Evolutionary conservation across 2,888 invertebrate genomes (phyloP).

Genomic region (Dastarcus helophoroides): DNA sequence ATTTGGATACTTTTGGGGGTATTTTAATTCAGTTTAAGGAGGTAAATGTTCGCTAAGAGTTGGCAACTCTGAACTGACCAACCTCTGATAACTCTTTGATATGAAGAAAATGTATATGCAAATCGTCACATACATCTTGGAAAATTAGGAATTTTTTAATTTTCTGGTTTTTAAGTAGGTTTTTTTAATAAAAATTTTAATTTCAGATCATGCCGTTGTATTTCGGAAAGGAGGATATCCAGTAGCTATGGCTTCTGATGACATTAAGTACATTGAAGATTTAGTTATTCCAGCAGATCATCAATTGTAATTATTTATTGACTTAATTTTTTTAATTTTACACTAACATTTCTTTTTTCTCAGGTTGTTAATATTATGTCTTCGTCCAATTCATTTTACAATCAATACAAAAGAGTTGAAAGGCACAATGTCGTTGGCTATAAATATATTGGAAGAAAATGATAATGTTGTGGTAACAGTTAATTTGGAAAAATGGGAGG

Average conservation of each 20-base stretch:
- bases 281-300: conserved; percentile 33
- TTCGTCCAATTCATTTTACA: conserved; percentile 44
- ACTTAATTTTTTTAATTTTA: conserved; percentile 9
- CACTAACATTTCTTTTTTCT: conserved; percentile 21
- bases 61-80: no score
- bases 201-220: conserved; percentile 43
- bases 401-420: conserved; percentile 43
- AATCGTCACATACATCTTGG: no score
- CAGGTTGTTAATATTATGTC: conserved; percentile 48
- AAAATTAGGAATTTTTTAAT: no score
- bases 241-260: conserved; percentile 32
- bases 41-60: no score
- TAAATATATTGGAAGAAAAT: conserved; percentile 45
- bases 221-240: conserved; percentile 44
- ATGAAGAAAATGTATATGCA: no score
- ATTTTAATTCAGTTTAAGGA: no score
- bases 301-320: conserved; percentile 36
- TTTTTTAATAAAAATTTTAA: conserved; percentile 4
- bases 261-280: conserved; percentile 36
- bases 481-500: conserved; percentile 42
- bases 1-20: no score
- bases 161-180: conserved; percentile 6
- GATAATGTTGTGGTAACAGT: conserved; percentile 47
- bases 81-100: no score
- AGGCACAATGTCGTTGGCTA: conserved; percentile 40